These are phyloP conservation scores for Tinea semifulvella DNA, from an alignment of 2,888 invertebrate species.

Conservation along the genomic window DNA sequence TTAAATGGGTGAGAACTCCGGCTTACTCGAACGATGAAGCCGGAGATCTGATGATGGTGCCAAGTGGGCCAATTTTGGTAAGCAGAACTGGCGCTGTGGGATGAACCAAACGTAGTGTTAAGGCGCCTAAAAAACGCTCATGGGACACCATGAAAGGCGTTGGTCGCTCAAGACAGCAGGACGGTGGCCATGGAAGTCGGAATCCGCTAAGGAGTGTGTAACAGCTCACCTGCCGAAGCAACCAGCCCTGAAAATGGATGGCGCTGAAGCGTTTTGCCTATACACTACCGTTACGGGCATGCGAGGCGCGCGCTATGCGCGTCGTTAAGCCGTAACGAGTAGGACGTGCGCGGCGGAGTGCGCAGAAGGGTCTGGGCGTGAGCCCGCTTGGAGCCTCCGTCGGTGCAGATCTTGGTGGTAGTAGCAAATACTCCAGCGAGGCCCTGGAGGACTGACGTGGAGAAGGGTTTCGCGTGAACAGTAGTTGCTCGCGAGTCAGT, in stretches of 20 bases:
- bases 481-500: slow-evolving; percentile 67
- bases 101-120: slow-evolving; percentile 78
- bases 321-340: slow-evolving; percentile 68
- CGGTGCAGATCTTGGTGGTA: slow-evolving; percentile 73
- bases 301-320: slow-evolving; percentile 25
- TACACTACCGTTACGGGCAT: slow-evolving; percentile 53
- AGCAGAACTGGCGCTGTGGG: slow-evolving; percentile 84
- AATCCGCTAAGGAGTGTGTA: slow-evolving; percentile 68
- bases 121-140: slow-evolving; percentile 70
- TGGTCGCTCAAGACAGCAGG: slow-evolving; percentile 72
- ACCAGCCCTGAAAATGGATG: slow-evolving; percentile 75
- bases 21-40: slow-evolving; percentile 66
- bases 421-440: slow-evolving; percentile 76
- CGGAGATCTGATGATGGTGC: slow-evolving; percentile 64
- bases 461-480: slow-evolving; percentile 60
- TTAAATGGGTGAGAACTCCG: slow-evolving; percentile 74
- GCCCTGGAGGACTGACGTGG: slow-evolving; percentile 68
- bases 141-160: slow-evolving; percentile 50
- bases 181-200: slow-evolving; percentile 81
- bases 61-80: slow-evolving; percentile 79
- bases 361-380: slow-evolving; percentile 68
- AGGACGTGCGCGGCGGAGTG: slow-evolving; percentile 55
- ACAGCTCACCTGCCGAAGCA: slow-evolving; percentile 72
- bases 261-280: slow-evolving; percentile 65
- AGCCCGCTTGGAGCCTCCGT: slow-evolving; percentile 60